Evolutionary conservation across 1,140 invertebrate species (phyloP).

Genomic region (Vanessa tameamea): DNA sequence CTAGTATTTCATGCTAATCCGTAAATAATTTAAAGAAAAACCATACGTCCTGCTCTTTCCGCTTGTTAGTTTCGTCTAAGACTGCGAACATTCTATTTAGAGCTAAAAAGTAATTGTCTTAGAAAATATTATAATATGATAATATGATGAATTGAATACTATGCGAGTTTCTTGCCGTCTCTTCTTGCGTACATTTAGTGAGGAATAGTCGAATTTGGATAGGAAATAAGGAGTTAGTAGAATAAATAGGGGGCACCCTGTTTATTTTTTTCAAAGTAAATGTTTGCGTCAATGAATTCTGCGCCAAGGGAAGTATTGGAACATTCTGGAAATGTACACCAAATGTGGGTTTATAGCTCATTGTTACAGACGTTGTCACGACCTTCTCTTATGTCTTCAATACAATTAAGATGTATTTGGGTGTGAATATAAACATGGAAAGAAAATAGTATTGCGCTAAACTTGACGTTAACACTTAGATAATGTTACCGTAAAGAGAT

Average conservation of each 20-base stretch:
- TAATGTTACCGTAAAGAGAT: no score
- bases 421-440: background rate
- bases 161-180: no score
- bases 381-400: background rate
- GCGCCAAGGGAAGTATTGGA: background rate
- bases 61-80: background rate
- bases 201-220: no score
- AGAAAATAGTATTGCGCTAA: background rate
- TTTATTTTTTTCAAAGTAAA: constrained; percentile 2
- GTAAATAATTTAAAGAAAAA: background rate
- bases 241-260: background rate
- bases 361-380: constrained; percentile 2
- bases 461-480: background rate
- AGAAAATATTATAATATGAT: no score
- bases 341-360: constrained; percentile 19
- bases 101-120: no score
- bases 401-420: background rate
- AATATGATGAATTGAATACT: no score
- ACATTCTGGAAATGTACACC: background rate
- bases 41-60: background rate
- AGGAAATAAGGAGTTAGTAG: no score
- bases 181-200: no score
- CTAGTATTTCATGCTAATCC: background rate
- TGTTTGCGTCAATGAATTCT: constrained; percentile 21
- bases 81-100: background rate